Conservation (phyloP, 64 coral and sea anemone genomes). For the Cladopsammia gracilis region DNA sequence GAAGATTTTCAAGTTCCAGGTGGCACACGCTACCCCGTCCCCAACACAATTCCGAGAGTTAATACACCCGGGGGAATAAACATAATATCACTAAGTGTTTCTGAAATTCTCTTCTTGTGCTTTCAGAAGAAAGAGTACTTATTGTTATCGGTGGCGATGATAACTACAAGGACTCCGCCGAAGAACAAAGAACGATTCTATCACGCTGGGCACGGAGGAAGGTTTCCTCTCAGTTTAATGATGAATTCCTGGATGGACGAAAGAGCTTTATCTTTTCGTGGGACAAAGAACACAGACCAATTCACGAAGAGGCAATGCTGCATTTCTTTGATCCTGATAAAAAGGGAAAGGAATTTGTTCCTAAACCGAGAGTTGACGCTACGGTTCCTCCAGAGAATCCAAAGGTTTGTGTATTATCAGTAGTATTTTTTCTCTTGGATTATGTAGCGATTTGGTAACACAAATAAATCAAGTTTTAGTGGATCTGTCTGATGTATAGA, state of each 20-base stretch:
- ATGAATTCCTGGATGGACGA: conserved; percentile 58
- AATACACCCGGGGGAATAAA: background rate
- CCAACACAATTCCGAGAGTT: background rate
- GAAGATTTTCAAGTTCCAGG: no score
- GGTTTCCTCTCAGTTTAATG: conserved; percentile 60
- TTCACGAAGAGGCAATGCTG: conserved; percentile 76
- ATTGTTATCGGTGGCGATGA: conserved; percentile 87
- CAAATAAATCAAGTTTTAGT: no score
- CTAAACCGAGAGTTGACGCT: background rate
- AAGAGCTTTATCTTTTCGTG: conserved; percentile 83
- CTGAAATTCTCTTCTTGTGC: background rate
- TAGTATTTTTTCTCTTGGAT: no score
- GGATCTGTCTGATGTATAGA: no score
- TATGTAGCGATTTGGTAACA: no score
- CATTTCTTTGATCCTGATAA: background rate
- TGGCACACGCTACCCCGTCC: no score
- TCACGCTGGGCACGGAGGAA: conserved; percentile 65
- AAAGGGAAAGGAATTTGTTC: background rate
- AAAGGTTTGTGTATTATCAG: background rate
- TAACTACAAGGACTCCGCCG: conserved; percentile 56
- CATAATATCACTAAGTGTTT: no score
- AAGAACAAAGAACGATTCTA: conserved; percentile 31
- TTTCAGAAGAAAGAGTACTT: conserved; percentile 67
- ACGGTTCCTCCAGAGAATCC: background rate
- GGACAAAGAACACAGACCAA: conserved; percentile 61